These are phyloP conservation scores for Oreamnos americanus DNA, from an alignment of 2,113 vertebrate species.

Conservation along the genomic window DNA sequence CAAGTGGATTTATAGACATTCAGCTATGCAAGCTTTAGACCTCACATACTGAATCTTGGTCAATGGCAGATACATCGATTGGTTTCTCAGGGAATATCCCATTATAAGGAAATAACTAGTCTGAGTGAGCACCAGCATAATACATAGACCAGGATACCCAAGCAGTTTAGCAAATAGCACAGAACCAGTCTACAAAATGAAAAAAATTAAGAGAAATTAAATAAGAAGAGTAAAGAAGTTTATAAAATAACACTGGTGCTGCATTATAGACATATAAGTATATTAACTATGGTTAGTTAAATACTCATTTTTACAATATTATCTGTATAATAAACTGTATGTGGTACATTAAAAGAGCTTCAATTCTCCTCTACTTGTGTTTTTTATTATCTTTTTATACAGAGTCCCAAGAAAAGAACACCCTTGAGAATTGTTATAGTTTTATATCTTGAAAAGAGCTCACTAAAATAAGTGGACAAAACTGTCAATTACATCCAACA, in stretches of 20 bases:
- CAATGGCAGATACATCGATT: not conserved
- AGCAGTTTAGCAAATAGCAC: not conserved
- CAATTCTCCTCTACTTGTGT: not conserved
- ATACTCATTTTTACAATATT: not conserved
- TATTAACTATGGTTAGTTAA: not conserved
- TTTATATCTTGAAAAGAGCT: not conserved
- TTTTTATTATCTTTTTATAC: not conserved
- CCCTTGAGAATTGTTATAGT: not conserved
- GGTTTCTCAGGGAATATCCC: not conserved
- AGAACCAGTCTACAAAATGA: not conserved
- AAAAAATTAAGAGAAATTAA: not conserved
- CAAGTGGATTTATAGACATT: not conserved
- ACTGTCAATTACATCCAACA: not conserved
- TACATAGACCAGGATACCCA: not conserved
- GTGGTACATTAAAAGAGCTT: not conserved
- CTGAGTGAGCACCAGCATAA: not conserved
- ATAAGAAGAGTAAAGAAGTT: not conserved
- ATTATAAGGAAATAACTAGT: not conserved
- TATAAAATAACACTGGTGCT: not conserved
- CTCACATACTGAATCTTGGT: not conserved
- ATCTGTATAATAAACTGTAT: not conserved
- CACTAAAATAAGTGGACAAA: not conserved
- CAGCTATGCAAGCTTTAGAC: not conserved
- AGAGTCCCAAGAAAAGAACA: not conserved
- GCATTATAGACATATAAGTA: not conserved